Evolutionary conservation across 2,797 vertebrate genomes (phyloP).

Genomic region (Anabacerthia variegaticeps): DNA sequence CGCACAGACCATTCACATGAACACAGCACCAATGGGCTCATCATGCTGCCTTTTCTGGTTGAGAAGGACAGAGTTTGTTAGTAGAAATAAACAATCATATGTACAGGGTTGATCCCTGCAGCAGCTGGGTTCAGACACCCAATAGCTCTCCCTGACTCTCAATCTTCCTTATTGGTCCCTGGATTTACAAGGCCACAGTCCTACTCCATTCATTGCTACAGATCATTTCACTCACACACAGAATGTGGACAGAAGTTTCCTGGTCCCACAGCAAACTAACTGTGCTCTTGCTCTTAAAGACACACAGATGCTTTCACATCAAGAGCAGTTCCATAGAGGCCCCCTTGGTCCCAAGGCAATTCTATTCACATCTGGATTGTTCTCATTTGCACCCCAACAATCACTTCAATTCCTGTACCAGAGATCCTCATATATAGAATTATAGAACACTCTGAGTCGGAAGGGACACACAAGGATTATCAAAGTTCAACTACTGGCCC

Average conservation of each 20-base stretch:
- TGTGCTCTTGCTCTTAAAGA: not conserved
- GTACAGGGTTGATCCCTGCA: not conserved
- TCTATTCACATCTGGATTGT: not conserved
- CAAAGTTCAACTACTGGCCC: not conserved
- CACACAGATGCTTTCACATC: not conserved
- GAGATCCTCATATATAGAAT: not conserved
- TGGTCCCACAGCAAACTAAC: rapidly evolving
- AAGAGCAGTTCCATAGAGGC: not conserved
- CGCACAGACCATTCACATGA: not conserved
- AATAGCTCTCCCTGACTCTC: not conserved
- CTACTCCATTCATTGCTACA: not conserved
- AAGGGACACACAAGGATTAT: not conserved
- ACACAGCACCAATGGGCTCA: not conserved
- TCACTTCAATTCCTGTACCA: not conserved
- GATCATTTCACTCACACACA: not conserved
- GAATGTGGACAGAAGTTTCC: not conserved
- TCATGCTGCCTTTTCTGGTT: not conserved
- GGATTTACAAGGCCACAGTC: not conserved
- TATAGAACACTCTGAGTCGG: not conserved
- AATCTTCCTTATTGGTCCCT: not conserved
- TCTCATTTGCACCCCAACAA: rapidly evolving
- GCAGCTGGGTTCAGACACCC: not conserved
- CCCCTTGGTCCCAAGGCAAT: not conserved
- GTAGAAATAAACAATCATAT: not conserved
- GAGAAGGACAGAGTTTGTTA: not conserved